Base-by-base conservation (phyloP, 2,797 vertebrate genomes). In the Argya squamiceps region DNA sequence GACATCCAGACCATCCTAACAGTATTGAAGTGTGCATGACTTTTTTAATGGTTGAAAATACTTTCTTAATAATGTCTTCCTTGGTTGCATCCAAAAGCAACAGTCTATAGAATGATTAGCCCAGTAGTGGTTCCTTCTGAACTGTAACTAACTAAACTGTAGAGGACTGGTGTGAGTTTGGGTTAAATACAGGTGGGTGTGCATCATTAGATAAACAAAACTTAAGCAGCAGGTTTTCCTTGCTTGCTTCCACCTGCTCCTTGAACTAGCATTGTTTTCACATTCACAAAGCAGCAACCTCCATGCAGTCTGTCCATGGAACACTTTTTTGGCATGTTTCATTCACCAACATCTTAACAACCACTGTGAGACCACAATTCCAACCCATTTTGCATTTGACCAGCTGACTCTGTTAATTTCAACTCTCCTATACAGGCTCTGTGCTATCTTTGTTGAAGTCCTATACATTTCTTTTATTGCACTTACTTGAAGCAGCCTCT, bases 51-150 rank as follows among this genome's bases (percentile, higher is more conserved):
- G 16, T 36, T 84, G 30, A 74, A 88, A 93, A 60, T 23, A n/a
- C 14, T 18, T 75, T 69, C 32, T 79, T 17, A 58, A 26, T 49
- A 60, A 21, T 8, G 13, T n/a, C 50, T 77, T 16, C 24, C 56
- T 83, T 73, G 32, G 2, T 27, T 60, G 19, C 21, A 53, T 27
- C 53, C 68, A 34, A 86, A 87, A 84, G 53, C 22, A 60, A 8
- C 18, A 74, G 12, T 15, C 41, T 23, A 41, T 8, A 41, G 26
- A 80, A 52, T 0, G 0, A n/a, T 29, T 32, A 59, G 19, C 15
- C 24, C 63, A 52, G 26, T 9, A 74, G 9, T 23, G 10, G 8
- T 64, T 91, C 18, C 14, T 16, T 71, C 43, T 73, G n/a, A 85
- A n/a, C 39, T 50, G 10, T 12, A 52, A 52, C 39, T 53, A 52